Evolutionary conservation across 2,888 invertebrate genomes (phyloP).

Genomic region (Pimpla rufipes): DNA sequence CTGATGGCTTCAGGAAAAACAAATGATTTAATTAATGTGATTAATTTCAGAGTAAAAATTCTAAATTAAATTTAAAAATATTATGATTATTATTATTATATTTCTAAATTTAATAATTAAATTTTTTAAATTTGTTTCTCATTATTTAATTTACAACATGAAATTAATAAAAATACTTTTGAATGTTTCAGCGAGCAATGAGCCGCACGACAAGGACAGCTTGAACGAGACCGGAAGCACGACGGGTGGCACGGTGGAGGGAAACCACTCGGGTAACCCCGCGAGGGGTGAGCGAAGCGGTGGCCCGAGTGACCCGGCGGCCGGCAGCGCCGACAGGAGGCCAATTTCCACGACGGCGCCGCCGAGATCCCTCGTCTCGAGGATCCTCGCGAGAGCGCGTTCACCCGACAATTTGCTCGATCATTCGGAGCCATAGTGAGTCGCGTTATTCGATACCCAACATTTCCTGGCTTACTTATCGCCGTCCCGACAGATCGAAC

Average conservation of each 20-base stretch:
- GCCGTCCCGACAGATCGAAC: no score
- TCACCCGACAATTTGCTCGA: conserved; percentile 82
- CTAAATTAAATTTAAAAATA: no score
- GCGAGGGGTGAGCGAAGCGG: conserved; percentile 76
- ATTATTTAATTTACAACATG: no score
- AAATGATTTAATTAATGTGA: no score
- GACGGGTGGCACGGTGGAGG: conserved; percentile 82
- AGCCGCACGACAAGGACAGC: conserved; percentile 86
- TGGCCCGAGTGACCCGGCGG: conserved; percentile 63
- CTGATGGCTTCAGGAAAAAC: no score
- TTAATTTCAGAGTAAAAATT: no score
- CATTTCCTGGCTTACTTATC: no score
- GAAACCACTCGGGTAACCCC: conserved; percentile 77
- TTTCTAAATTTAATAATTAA: no score
- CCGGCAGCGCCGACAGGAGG: conserved; percentile 60
- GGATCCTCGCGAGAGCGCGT: conserved; percentile 81
- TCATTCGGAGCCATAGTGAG: conserved; percentile 86
- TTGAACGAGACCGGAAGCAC: conserved; percentile 85
- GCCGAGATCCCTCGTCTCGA: conserved; percentile 80
- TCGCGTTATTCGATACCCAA: no score
- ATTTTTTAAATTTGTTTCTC: no score
- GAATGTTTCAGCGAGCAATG: conserved; percentile 84
- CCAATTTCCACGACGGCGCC: conserved; percentile 71
- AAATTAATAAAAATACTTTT: conserved; percentile 18
- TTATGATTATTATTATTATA: no score